Evolutionary conservation across 2,113 vertebrate genomes (phyloP), one percentile per base, ranked within the genome.

Genomic region (Noctilio leporinus): DNA sequence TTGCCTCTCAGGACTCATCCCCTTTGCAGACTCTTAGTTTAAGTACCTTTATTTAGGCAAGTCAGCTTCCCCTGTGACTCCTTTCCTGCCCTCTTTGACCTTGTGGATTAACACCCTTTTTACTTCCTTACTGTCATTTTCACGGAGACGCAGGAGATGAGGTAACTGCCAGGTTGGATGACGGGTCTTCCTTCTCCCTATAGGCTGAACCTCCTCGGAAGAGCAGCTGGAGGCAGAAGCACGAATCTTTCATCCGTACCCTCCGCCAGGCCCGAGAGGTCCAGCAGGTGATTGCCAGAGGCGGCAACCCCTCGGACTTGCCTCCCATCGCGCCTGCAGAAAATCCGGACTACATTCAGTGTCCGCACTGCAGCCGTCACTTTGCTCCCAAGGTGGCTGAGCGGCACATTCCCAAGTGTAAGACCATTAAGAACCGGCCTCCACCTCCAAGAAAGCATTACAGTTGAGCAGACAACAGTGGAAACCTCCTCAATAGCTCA

Each of bases 341-440:
- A 28, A 98, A 98, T 20, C 90, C 98, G 8, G 98, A 98, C 96
- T 98, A 99, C 0, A 7, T 98, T 51, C 81, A 97, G 86, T 99
- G 98, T 76, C 98, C 98, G 24, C 98, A 99, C 89, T 99, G 99
- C 14, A 97, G 80, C 28, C 97, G 98, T 16, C 95, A 82, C 64
- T 99, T 99, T 97, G 98, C 98, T 40, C 98, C 98, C 28, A 97
- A 87, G 3, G 98, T 96, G 51, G 98, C 98, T 0, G 97, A 99
- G 93, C 97, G 98, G 88, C 98, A 99, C 28, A 97, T 99, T 96
- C 97, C 98, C 40, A 99, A 98, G 91, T 99, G 98, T 96, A 98
- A 98, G 97, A 97, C 86, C 94, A 98, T 98, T 88, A 99, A 96
- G 96, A 98, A 86, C 11, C 98, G 97, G 17, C 98, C 98, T 11